Conservation (phyloP, 2,888 invertebrate species). For the Andrena camellia region DNA sequence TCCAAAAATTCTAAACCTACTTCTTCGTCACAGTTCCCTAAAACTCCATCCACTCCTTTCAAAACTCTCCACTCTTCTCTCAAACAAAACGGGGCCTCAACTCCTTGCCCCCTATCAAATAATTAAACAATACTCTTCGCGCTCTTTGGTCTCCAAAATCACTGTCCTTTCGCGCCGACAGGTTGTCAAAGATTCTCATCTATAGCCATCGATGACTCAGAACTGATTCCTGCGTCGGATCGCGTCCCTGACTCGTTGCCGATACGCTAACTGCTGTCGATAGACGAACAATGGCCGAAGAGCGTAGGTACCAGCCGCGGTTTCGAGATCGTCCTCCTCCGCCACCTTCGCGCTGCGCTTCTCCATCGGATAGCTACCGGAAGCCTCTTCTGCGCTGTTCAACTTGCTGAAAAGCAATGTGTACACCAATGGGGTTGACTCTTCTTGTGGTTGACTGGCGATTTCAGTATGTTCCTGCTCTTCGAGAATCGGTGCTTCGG, state of each 20-base stretch:
- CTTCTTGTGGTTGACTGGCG: neutral
- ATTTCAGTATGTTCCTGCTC: neutral
- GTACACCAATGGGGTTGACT: conserved; percentile 14
- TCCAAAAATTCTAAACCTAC: neutral
- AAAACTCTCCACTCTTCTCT: neutral
- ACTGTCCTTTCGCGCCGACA: conserved; percentile 8
- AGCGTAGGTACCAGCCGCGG: conserved; percentile 82
- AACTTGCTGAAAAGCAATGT: conserved; percentile 11
- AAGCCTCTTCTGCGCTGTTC: neutral
- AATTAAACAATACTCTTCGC: neutral
- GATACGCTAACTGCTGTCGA: conserved; percentile 81
- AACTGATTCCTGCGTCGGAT: conserved; percentile 67
- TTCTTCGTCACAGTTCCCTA: neutral
- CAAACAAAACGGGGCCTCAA: neutral
- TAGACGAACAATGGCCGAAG: conserved; percentile 83
- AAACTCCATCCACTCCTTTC: neutral
- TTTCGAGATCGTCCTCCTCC: conserved; percentile 76
- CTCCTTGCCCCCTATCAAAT: neutral
- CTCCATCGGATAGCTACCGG: conserved; percentile 4
- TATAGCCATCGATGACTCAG: conserved; percentile 27
- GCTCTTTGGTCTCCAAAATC: conserved; percentile 33
- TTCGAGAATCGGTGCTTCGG: conserved; percentile 32
- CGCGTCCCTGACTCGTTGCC: conserved; percentile 77
- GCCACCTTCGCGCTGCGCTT: conserved; percentile 57
- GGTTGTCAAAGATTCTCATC: conserved; percentile 20